Evolutionary conservation across 2,888 invertebrate genomes (phyloP), one percentile per base, ranked within the genome.

Genomic region (Drosophila parthenogenetica): DNA sequence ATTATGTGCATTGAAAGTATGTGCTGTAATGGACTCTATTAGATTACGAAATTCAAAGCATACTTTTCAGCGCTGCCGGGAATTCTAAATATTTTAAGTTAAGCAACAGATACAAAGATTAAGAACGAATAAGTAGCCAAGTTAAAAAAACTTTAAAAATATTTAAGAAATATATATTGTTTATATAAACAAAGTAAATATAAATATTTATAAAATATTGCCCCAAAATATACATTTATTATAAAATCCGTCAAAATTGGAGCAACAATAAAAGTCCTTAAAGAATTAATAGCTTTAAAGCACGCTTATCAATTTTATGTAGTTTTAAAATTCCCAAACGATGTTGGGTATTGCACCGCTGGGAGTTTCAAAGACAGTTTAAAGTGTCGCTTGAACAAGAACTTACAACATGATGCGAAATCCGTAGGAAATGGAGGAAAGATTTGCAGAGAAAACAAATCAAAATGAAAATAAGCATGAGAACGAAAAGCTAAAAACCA

Each of bases 391-490:
- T 63, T 53, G 50, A 66, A 61, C 43, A 58, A 60, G 64, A 29
- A 29, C 73, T 69, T 55, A 66, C 72, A 65, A 39, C 60, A 63
- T 55, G 65, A 60, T 69, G 61, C 46, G 66, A 63, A 54, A 63
- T 63, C 59, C 58, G 39, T 45, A 25, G 35, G 48, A 46, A 67
- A 57, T 50, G 59, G 53, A 55, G 42, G 32, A 65, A 67, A 64
- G 46, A 61, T 55, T 59, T 57, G 57, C 73, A 64, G 53, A 61
- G 62, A 75, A 71, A 69, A 77, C 75, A 85, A 87, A 89, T 89
- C 85, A 77, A 79, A 85, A 77, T 69, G 54, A 77, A 64, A 61
- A 57, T 58, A 70, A 80, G 64, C 59, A 66, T 63, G 8, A 60
- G 64, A 77, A 32, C 40, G 35, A 48, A 43, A 50, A 45, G 59